These are phyloP conservation scores for Anthophora plumipes DNA, from an alignment of 2,888 invertebrate species.

Conservation along the genomic window DNA sequence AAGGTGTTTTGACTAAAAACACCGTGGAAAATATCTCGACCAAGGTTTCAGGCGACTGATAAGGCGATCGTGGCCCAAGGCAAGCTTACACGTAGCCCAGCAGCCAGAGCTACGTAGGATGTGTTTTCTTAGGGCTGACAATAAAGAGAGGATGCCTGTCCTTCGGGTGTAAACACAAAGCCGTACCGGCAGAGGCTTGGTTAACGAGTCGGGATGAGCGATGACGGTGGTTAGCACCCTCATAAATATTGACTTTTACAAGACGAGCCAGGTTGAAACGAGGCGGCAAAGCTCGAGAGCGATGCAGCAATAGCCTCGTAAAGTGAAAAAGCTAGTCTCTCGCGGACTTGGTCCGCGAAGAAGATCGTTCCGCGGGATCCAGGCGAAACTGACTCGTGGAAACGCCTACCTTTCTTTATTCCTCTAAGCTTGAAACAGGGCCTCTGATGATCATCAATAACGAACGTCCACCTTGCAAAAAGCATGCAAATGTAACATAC, in stretches of 20 bases:
- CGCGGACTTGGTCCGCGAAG: background rate
- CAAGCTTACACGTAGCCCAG: constrained; percentile 38
- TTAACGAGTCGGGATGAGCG: constrained; percentile 78
- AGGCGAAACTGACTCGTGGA: constrained; percentile 57
- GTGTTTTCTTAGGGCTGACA: constrained; percentile 73
- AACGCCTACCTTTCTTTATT: constrained; percentile 68
- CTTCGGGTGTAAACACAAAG: constrained; percentile 75
- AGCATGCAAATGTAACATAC: constrained; percentile 40
- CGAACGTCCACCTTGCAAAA: constrained; percentile 49
- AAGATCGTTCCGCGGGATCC: constrained; percentile 65
- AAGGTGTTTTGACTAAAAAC: constrained; percentile 43
- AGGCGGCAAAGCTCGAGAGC: constrained; percentile 10
- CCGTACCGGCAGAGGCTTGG: constrained; percentile 60
- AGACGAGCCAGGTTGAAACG: constrained; percentile 65
- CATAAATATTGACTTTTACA: constrained; percentile 82
- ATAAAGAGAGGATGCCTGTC: constrained; percentile 68
- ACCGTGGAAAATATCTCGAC: constrained; percentile 27
- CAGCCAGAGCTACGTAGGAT: constrained; percentile 47
- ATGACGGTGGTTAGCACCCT: constrained; percentile 81
- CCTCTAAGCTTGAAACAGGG: constrained; percentile 28
- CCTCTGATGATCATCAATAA: constrained; percentile 60
- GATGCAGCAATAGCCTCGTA: constrained; percentile 68
- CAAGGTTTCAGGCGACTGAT: constrained; percentile 34
- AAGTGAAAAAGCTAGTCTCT: constrained; percentile 73
- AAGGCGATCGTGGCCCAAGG: constrained; percentile 53